Evolutionary conservation across 2,888 invertebrate species (phyloP), one percentile per base, ranked within the genome.

Genomic region (Chalcosyrphus nemorum): DNA sequence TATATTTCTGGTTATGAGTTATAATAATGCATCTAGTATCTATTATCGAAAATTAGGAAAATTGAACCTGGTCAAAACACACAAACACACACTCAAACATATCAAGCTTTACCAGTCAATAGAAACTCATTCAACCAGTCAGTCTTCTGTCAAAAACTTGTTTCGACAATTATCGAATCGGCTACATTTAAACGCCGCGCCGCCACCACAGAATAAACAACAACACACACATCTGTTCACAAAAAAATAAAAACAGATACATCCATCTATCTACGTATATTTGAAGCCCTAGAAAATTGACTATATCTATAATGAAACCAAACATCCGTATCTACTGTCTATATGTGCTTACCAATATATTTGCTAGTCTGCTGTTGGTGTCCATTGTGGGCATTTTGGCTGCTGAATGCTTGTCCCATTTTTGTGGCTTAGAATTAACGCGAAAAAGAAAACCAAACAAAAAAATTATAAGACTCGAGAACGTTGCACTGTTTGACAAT

Each of bases 321-420:
- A 57, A 70, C 43, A 61, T 43, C 19, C 45, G 32, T 19, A 45
- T 47, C 15, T 65, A 29, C 41, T 65, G n/a, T 45, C 27, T 19
- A 4, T 41, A 7, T 47, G 15, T 63, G 52, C 87, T 87, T 87
- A 87, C 87, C 87, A 71, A 86, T 77, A 81, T 87, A 87, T 81
- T 87, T 87, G 86, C 87, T 87, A 43, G 86, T 86, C n/a, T 70
- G 71, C 57, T 84, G 86, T 41, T 86, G 86, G 32, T 86, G 80
- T 59, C 86, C 86, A 72, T 87, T 86, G 15, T 86, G 75, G 52
- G 86, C 81, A 65, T 87, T 86, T 65, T 82, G 86, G 68, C 86
- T 87, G 32, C 87, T 86, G 77, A 87, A 87, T 78, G 87, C 86
- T 59, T 87, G 87, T 13, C 87, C 87, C 87, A 87, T 87, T 81